Base-by-base conservation (phyloP, 2,797 vertebrate species). In the Thalassophryne amazonica region DNA sequence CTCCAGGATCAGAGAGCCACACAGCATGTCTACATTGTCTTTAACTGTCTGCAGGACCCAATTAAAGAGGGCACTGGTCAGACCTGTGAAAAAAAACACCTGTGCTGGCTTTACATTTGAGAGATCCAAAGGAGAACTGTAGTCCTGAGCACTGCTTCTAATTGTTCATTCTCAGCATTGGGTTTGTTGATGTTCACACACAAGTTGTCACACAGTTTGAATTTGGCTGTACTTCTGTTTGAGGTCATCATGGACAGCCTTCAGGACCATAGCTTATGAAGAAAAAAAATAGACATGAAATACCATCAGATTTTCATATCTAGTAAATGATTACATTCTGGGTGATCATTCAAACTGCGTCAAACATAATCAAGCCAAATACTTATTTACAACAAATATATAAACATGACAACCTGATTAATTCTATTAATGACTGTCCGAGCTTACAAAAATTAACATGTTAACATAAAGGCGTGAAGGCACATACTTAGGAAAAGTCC, bases 1-100 rank as follows among this genome's bases (percentile, higher is more conserved):
- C 48, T 51, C 24, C 35, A 39, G 12, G 48, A 4, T 51, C 35
- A 51, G 12, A 51, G 23, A 51, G 30, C 51, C 30, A 54, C 15
- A 22, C 33, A 35, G 33, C 35, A 35, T 33, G 15, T 19, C 17
- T 27, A 42, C 51, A 39, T 25, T 23, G 16, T 50, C 17, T 39
- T 51, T 40, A 45, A 36, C 19, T 28, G 21, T 25, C 7, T 55
- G 39, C 14, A 51, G 15, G 24, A 30, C 18, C 29, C 38, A 42
- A 38, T 42, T 4, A 54, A 54, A 53, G 4, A 28, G 12, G 21
- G 13, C 29, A 53, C 17, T 28, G 30, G 21, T 54, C 28, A 54
- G 38, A 34, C 28, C 49, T 20, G 50, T 35, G 37, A 43, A 35
- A 27, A 54, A 54, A 8, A 14, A 50, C 22, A 53, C 29, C 7